phyloP scores from a whole-genome alignment of 2,113 vertebrate genomes.

The Microcebus ravelobensis region DNA sequence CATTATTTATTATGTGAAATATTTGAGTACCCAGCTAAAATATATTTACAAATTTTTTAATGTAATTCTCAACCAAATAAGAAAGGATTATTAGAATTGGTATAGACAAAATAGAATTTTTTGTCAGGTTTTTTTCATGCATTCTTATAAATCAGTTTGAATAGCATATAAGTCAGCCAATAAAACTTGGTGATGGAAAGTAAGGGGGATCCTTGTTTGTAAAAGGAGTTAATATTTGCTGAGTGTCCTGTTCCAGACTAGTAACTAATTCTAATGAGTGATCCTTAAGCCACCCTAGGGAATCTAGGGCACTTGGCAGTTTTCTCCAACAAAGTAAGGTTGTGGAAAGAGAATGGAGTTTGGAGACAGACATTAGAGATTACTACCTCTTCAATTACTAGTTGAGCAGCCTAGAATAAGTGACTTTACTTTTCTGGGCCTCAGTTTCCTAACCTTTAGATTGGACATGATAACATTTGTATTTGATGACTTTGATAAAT shows the following conservation, averaged over 20 bases:
- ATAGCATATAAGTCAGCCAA: background rate
- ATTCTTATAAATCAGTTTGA: slow-evolving; percentile 40
- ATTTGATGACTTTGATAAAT: background rate
- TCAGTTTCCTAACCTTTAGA: slow-evolving; percentile 5
- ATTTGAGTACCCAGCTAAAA: background rate
- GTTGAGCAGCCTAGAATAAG: background rate
- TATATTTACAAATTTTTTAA: slow-evolving; percentile 25
- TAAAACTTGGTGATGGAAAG: background rate
- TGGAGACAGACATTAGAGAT: background rate
- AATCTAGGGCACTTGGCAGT: background rate
- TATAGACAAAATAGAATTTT: slow-evolving; percentile 36
- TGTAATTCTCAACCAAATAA: slow-evolving; percentile 28
- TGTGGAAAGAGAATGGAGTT: background rate
- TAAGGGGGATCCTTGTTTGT: background rate
- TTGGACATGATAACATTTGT: background rate
- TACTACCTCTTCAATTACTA: background rate
- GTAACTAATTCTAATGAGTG: background rate
- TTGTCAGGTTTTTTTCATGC: slow-evolving; percentile 3
- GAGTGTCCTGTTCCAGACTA: background rate
- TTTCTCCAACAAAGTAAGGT: background rate
- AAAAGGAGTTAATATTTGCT: background rate
- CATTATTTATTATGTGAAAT: slow-evolving; percentile 7
- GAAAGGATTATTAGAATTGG: slow-evolving; percentile 25
- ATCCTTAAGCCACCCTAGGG: background rate
- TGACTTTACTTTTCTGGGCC: background rate